Conservation (phyloP, 1,140 invertebrate species). For the Aphelinus atriplicis region DNA sequence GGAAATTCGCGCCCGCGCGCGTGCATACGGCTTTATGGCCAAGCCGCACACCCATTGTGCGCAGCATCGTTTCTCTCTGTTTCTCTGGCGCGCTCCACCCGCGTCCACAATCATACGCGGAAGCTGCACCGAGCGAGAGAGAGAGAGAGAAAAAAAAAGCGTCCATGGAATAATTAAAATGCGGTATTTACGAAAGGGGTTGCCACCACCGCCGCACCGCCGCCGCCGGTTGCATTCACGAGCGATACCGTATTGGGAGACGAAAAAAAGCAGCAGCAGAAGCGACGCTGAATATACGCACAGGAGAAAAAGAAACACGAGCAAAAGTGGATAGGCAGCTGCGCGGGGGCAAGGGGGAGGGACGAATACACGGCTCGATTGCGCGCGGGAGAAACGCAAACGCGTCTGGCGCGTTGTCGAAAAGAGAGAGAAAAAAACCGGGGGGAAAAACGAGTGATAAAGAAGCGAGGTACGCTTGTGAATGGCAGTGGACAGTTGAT, state of each 20-base stretch:
- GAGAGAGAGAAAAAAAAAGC: constrained; percentile 42
- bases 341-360: constrained; percentile 19
- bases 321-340: constrained; percentile 31
- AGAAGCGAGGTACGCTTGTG: too few species aligned
- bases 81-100: background rate
- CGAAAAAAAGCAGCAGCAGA: constrained; percentile 32
- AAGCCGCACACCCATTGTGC: constrained; percentile 12
- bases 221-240: constrained; percentile 47
- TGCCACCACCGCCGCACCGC: constrained; percentile 3
- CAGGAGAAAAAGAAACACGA: constrained; percentile 39
- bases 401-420: too few species aligned
- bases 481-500: too few species aligned
- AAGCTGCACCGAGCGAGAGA: constrained; percentile 31
- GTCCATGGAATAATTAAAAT: constrained; percentile 58
- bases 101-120: constrained; percentile 12
- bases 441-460: too few species aligned
- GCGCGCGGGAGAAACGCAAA: too few species aligned
- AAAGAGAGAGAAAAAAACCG: too few species aligned
- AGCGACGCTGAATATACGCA: background rate
- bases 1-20: background rate
- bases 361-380: background rate
- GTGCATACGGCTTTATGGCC: constrained; percentile 22
- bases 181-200: constrained; percentile 51
- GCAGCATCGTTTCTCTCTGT: constrained; percentile 13
- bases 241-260: constrained; percentile 45